Base-by-base conservation (phyloP, 2,888 invertebrate genomes). In the Julus scanicus region DNA sequence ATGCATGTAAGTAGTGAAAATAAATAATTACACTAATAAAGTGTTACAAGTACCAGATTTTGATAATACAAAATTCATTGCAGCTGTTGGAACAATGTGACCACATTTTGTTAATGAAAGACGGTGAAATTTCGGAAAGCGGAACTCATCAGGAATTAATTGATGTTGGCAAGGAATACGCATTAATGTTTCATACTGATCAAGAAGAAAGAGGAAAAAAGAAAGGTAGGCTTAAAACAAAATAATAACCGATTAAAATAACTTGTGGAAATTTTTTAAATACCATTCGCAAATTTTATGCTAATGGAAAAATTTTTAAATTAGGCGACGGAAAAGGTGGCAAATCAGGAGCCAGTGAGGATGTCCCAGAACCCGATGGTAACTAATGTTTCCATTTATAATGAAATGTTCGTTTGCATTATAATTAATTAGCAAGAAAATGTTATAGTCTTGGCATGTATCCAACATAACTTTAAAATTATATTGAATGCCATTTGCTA, bases 11-110 rank as follows among this genome's bases (percentile, higher is more conserved):
- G 87, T 48, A 40, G 3, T 6, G 11, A 44, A 37, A 80, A 8
- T 53, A 15, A 53, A 80, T 0, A 1, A 53, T 83, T 11, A 2
- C 3, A 84, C 80, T 29, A 83, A n/a, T n/a, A n/a, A 20, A 40
- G 13, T 84, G 39, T 15, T 40, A 84, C 5, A n/a, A 44, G 44
- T 83, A 5, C 13, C 37, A 20, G 17, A 44, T 1, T 84, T 84
- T 20, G 40, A 15, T 63, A 13, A 48, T 15, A 11, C n/a, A 15
- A 39, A n/a, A 15, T 13, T 9, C 39, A 49, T 48, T 57, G 86
- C 91, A 94, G 94, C 94, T 94, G 91, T 91, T 95, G 88, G 92
- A 92, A 89, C 92, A 93, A 87, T 95, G 95, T 91, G 94, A 94
- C 91, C 92, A 93, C 89, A 93, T 95, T 53, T 91, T 94, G 57